phyloP scores from a whole-genome alignment of 2,797 vertebrate species.

The Hypotaenidia philippensis region DNA sequence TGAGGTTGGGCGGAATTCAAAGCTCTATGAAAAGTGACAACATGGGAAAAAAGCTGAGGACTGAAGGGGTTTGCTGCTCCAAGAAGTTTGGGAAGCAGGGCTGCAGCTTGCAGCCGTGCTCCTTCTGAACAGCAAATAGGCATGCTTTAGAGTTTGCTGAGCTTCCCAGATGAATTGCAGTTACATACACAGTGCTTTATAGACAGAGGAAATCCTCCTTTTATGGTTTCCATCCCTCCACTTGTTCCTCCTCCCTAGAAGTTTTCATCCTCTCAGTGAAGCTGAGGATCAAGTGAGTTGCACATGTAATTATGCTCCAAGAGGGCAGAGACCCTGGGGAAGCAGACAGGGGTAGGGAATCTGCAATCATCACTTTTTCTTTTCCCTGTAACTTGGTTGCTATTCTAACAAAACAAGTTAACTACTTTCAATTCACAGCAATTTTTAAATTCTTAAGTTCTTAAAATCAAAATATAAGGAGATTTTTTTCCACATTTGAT shows the following conservation, averaged over 20 bases:
- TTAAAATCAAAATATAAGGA: neutral
- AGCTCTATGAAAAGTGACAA: neutral
- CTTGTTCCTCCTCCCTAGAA: slow-evolving; percentile 3
- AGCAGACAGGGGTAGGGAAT: neutral
- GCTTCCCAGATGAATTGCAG: neutral
- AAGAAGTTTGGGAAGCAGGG: neutral
- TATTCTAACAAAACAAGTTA: neutral
- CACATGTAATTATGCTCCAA: neutral
- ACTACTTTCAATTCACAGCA: neutral
- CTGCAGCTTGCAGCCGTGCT: neutral
- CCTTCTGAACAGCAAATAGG: neutral
- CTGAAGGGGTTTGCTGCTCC: neutral
- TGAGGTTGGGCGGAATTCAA: neutral
- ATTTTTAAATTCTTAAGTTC: neutral
- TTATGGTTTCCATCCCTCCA: neutral
- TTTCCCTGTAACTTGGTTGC: neutral
- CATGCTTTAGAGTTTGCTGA: neutral
- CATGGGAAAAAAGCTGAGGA: neutral
- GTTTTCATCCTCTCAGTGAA: neutral
- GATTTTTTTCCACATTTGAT: neutral
- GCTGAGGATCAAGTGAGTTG: neutral
- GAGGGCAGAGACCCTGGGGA: neutral
- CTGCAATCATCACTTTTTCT: neutral
- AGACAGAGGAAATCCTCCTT: slow-evolving; percentile 9
- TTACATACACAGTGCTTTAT: neutral